A percentile compares a stretch with the other conserved stretches of the same genome.
Conservation (phyloP, 2,113 vertebrate species). For the Bettongia penicillata region DNA sequence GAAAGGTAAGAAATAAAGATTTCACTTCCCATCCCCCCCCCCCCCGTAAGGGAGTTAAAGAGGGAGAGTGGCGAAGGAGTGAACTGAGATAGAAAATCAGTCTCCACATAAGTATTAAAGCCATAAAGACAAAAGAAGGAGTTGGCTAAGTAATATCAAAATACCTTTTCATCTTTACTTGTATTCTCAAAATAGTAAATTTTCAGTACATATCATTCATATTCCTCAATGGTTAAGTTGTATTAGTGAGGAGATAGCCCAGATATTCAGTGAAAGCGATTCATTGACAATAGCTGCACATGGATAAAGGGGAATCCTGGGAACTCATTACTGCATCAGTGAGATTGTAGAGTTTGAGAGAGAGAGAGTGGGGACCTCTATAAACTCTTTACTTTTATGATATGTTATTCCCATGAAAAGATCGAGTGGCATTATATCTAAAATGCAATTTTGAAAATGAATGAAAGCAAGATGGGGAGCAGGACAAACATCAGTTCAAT, state of each 20-base stretch:
- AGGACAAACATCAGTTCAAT: not conserved
- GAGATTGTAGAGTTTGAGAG: not conserved
- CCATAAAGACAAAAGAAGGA: slow-evolving; percentile 18
- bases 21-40: not conserved
- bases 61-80: slow-evolving; percentile 5
- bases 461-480: not conserved
- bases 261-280: slow-evolving; percentile 7
- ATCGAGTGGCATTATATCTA: not conserved
- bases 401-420: not conserved
- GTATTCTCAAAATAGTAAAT: not conserved
- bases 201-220: slow-evolving; percentile 31
- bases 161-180: not conserved
- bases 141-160: slow-evolving; percentile 2
- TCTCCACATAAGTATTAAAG: slow-evolving; percentile 29
- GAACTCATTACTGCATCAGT: not conserved
- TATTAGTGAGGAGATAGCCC: not conserved
- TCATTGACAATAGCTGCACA: slow-evolving; percentile 19
- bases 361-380: not conserved
- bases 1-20: not conserved
- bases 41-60: not conserved
- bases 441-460: not conserved
- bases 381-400: not conserved
- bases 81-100: not conserved
- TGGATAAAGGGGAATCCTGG: not conserved
- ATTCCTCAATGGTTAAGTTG: not conserved